Conservation (phyloP, 2,888 invertebrate species). For the Thalpophila matura region DNA sequence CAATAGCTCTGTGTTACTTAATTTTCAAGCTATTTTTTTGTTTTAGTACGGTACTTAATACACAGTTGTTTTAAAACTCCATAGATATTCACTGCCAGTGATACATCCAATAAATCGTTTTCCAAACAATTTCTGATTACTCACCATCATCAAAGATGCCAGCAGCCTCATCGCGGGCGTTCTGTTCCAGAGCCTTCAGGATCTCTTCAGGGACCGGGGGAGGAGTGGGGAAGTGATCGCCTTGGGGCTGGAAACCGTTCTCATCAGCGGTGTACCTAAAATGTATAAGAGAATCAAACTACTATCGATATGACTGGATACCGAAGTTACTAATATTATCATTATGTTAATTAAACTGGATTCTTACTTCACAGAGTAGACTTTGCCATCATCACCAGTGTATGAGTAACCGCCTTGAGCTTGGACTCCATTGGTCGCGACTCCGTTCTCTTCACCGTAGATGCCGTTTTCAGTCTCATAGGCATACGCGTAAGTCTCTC, state of each 20-base stretch:
- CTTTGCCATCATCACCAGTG: slow-evolving; percentile 85
- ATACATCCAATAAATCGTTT: too few relatives aligned
- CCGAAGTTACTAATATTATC: not conserved
- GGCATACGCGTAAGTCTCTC: slow-evolving; percentile 81
- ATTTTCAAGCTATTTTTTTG: too few relatives aligned
- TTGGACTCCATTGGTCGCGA: slow-evolving; percentile 84
- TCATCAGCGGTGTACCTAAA: slow-evolving; percentile 85
- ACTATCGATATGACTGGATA: too few relatives aligned
- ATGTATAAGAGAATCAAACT: not conserved
- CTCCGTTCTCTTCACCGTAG: slow-evolving; percentile 82
- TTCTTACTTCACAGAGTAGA: slow-evolving; percentile 82
- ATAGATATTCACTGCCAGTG: too few relatives aligned
- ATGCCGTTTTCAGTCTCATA: slow-evolving; percentile 87
- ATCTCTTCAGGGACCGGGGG: slow-evolving; percentile 86
- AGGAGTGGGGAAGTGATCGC: slow-evolving; percentile 85
- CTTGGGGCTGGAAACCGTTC: slow-evolving; percentile 85
- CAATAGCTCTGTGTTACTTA: too few relatives aligned
- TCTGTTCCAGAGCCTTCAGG: slow-evolving; percentile 82
- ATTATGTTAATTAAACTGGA: not conserved
- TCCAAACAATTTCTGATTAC: too few relatives aligned
- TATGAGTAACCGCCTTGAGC: slow-evolving; percentile 85
- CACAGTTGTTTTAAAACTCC: too few relatives aligned
- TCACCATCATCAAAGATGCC: slow-evolving; percentile 87
- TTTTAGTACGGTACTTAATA: too few relatives aligned
- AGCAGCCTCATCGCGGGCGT: slow-evolving; percentile 85